A percentile compares a stretch with the other conserved stretches of the same genome.
These are phyloP conservation scores for Acronicta alni DNA, from an alignment of 2,888 invertebrate genomes.

Conservation along the genomic window DNA sequence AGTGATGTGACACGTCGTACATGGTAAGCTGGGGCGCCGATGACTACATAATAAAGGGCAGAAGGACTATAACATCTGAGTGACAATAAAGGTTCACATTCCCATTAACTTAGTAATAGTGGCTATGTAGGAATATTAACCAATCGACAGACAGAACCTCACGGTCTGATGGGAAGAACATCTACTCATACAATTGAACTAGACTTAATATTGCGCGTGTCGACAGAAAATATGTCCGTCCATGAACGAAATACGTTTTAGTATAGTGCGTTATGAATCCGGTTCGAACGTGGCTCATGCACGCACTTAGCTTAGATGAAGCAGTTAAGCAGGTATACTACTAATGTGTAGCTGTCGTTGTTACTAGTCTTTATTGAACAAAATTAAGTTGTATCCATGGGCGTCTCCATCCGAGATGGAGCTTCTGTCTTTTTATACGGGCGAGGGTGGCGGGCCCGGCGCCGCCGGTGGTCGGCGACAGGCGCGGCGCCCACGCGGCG, in stretches of 20 bases:
- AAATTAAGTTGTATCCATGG: neutral
- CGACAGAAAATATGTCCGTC: too few species aligned
- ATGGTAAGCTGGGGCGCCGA: conserved; percentile 11
- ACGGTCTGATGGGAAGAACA: too few species aligned
- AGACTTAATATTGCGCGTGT: too few species aligned
- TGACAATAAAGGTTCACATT: too few species aligned
- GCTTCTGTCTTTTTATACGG: conserved; percentile 28
- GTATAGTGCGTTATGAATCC: too few species aligned
- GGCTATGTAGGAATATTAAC: neutral
- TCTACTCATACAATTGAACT: too few species aligned
- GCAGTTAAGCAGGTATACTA: too few species aligned
- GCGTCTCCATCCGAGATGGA: conserved; percentile 4
- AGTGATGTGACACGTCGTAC: conserved; percentile 45
- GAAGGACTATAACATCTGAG: conserved; percentile 14
- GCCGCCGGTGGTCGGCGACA: conserved; percentile 58
- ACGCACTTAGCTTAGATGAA: too few species aligned
- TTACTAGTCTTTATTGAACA: neutral
- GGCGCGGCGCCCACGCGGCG: conserved; percentile 64
- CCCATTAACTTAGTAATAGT: too few species aligned
- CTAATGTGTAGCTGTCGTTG: neutral
- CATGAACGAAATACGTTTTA: too few species aligned
- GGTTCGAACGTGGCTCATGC: too few species aligned
- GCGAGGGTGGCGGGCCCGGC: conserved; percentile 43
- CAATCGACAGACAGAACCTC: neutral
- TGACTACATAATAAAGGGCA: neutral